A percentile compares a stretch with the other conserved stretches of the same genome.
These are phyloP conservation scores for Characodon lateralis DNA, from an alignment of 2,797 vertebrate species.

Conservation along the genomic window DNA sequence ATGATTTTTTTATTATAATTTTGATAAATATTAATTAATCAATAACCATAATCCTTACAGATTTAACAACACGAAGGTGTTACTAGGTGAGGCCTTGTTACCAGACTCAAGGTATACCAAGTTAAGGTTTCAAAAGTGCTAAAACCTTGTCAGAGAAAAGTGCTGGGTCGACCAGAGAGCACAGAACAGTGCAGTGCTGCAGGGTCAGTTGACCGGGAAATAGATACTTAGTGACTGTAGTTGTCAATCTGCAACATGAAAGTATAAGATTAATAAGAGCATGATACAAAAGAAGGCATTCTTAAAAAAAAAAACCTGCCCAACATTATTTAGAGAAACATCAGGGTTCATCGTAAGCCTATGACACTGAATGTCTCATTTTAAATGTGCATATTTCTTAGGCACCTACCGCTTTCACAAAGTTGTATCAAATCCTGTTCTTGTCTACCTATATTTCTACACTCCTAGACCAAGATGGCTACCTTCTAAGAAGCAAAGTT, in stretches of 20 bases:
- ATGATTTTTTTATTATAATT: too few relatives aligned
- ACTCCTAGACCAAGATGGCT: not conserved
- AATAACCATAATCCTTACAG: too few relatives aligned
- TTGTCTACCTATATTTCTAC: conserved; percentile 1
- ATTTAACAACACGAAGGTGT: not conserved
- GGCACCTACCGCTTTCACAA: not conserved
- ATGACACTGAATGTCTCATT: not conserved
- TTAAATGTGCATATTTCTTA: not conserved
- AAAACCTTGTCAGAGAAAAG: not conserved
- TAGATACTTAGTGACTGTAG: not conserved
- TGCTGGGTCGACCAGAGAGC: not conserved
- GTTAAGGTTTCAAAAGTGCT: not conserved
- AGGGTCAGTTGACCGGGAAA: not conserved
- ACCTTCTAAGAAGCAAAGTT: not conserved
- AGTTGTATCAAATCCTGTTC: not conserved
- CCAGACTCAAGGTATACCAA: not conserved
- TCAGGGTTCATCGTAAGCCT: not conserved
- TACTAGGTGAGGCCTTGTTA: not conserved
- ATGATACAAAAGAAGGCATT: not conserved
- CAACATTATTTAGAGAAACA: not conserved
- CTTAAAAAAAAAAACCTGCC: not conserved
- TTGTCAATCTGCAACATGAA: not conserved
- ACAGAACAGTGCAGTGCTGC: not conserved
- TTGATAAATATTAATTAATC: too few relatives aligned
- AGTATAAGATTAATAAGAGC: not conserved